Percentiles rank a stretch among this genome's conserved stretches.
Conservation (phyloP, 2,113 vertebrate genomes). For the Semnornis frantzii region DNA sequence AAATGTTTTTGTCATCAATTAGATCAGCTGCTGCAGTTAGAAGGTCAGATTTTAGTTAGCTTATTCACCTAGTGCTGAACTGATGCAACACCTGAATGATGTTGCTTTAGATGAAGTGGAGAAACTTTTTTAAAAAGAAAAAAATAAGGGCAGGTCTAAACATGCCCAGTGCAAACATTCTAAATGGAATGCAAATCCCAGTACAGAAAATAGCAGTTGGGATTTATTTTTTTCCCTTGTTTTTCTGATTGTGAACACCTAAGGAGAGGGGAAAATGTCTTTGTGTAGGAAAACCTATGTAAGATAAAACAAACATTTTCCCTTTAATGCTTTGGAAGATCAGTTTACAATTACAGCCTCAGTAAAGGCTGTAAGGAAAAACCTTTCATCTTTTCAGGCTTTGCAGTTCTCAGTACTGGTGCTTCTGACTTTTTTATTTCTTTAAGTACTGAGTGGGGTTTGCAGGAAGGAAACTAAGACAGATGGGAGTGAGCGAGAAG, state of each 20-base stretch:
- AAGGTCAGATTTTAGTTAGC: neutral
- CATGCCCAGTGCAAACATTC: conserved; percentile 25
- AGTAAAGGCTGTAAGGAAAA: neutral
- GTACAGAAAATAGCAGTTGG: neutral
- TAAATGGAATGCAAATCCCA: neutral
- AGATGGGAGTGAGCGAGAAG: neutral
- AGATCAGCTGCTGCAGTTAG: neutral
- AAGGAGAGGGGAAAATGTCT: neutral
- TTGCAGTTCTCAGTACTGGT: neutral
- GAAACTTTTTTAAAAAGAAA: neutral
- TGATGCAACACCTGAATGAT: conserved; percentile 38
- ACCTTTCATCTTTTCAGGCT: neutral
- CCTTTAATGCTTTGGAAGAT: neutral
- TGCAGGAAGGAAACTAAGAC: neutral
- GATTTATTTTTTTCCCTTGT: neutral
- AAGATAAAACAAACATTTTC: neutral
- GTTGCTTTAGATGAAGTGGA: conserved; percentile 12
- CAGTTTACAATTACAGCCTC: neutral
- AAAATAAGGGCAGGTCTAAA: neutral
- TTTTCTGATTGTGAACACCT: conserved; percentile 8
- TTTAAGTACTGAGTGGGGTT: neutral
- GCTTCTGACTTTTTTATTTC: neutral
- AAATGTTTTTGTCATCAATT: neutral
- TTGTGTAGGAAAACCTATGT: neutral
- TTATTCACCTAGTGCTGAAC: conserved; percentile 4